phyloP scores from a whole-genome alignment of 2,113 vertebrate species.

The Hippocampus abdominalis region DNA sequence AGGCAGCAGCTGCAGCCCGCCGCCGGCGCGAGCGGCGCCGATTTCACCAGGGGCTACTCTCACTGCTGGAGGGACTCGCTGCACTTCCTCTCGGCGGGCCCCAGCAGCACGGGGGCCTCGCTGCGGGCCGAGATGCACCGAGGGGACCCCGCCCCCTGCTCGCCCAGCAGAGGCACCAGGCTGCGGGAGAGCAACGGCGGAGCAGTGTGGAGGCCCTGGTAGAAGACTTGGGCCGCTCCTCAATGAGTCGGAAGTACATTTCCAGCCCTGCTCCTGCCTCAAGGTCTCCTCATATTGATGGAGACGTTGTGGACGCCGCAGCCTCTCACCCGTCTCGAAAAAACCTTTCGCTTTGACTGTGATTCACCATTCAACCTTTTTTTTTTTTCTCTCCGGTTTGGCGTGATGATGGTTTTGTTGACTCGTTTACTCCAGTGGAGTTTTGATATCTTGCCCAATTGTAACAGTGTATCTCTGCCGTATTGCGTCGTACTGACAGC shows the following conservation, averaged over 20 bases:
- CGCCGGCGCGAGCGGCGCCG: constrained; percentile 29
- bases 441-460: constrained; percentile 44
- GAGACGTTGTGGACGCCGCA: constrained; percentile 50
- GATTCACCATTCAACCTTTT: constrained; percentile 28
- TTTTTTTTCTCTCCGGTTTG: constrained; percentile 36
- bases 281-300: constrained; percentile 75
- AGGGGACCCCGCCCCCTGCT: constrained; percentile 41
- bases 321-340: constrained; percentile 41
- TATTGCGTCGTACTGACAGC: constrained; percentile 54
- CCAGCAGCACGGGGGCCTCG: constrained; percentile 53
- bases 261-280: constrained; percentile 49
- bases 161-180: constrained; percentile 25
- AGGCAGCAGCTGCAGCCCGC: constrained; percentile 71
- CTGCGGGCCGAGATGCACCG: constrained; percentile 39
- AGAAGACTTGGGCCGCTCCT: constrained; percentile 60
- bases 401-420: constrained; percentile 47
- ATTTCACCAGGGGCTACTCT: constrained; percentile 74
- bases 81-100: constrained; percentile 72
- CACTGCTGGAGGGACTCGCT: constrained; percentile 77
- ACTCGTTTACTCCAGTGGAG: constrained; percentile 75
- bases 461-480: constrained; percentile 40
- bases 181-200: constrained; percentile 58
- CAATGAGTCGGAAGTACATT: constrained; percentile 67
- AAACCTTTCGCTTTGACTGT: constrained; percentile 49
- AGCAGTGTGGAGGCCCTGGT: constrained; percentile 85